Conservation (phyloP, 53 echinoderm and acorn worm genomes). For the Astropecten irregularis region DNA sequence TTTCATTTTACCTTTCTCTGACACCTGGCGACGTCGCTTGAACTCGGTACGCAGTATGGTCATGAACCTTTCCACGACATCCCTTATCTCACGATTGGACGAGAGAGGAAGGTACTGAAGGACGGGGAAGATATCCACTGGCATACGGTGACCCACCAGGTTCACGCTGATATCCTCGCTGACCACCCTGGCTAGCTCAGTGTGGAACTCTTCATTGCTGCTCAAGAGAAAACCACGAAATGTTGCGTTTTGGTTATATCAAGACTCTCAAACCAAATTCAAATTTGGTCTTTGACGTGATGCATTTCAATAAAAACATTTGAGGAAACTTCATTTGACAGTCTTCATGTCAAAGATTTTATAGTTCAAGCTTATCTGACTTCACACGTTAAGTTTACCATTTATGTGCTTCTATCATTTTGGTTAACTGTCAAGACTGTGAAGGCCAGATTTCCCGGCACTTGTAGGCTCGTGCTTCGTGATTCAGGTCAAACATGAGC, state of each 20-base stretch:
- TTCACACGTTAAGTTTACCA: no score
- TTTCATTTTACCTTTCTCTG: conserved; percentile 33
- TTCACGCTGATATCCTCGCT: not conserved
- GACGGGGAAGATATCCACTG: conserved; percentile 25
- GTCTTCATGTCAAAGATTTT: no score
- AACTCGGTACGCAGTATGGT: conserved; percentile 1
- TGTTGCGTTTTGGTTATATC: not conserved
- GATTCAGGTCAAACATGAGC: no score
- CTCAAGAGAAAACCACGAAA: not conserved
- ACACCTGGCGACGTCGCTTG: not conserved
- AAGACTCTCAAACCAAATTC: not conserved
- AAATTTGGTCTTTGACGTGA: no score
- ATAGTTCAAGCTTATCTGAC: no score
- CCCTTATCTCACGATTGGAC: not conserved
- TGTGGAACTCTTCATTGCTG: conserved; percentile 27
- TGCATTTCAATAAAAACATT: no score
- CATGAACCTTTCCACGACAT: conserved; percentile 27
- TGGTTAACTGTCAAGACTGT: no score
- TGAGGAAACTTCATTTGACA: no score
- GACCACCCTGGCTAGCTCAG: not conserved
- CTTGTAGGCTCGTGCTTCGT: no score
- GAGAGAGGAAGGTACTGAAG: conserved; percentile 17
- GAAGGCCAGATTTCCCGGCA: no score
- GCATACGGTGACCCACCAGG: conserved; percentile 19
- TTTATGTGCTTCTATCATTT: no score